Percentiles rank a stretch among this genome's conserved stretches.
Evolutionary conservation across 2,888 invertebrate species (phyloP).

Genomic region (Endotricha flammealis): DNA sequence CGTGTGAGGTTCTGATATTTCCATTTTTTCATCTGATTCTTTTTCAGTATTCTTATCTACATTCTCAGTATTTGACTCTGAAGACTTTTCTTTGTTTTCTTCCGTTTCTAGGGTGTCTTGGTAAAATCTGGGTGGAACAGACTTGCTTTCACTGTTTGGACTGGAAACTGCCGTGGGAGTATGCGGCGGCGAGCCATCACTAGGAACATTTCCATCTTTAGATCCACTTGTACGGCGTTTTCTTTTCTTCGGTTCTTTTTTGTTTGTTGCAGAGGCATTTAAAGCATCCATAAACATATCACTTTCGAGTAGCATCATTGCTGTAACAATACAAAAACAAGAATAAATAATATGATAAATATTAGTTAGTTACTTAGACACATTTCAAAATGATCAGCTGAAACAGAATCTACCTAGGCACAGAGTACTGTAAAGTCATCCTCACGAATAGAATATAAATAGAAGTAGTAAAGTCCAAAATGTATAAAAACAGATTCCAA

Average conservation of each 20-base stretch:
- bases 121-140: conserved; percentile 88
- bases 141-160: conserved; percentile 62
- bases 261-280: conserved; percentile 85
- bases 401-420: not conserved
- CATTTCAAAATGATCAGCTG: not conserved
- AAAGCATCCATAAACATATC: conserved; percentile 96
- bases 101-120: conserved; percentile 92
- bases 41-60: conserved; percentile 35
- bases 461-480: too few relatives aligned
- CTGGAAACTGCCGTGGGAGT: conserved; percentile 71
- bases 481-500: too few relatives aligned
- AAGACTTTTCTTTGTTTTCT: conserved; percentile 73
- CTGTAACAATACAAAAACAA: conserved; percentile 74
- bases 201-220: conserved; percentile 78
- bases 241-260: conserved; percentile 87
- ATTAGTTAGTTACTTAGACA: not conserved
- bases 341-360: too few relatives aligned
- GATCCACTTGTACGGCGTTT: conserved; percentile 85
- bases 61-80: conserved; percentile 38
- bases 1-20: conserved; percentile 58
- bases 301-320: conserved; percentile 90
- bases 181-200: conserved; percentile 75
- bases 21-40: conserved; percentile 50
- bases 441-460: too few relatives aligned
- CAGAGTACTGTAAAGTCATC: not conserved